Evolutionary conservation across 2,797 vertebrate genomes (phyloP).

Genomic region (Propithecus deckenii): DNA sequence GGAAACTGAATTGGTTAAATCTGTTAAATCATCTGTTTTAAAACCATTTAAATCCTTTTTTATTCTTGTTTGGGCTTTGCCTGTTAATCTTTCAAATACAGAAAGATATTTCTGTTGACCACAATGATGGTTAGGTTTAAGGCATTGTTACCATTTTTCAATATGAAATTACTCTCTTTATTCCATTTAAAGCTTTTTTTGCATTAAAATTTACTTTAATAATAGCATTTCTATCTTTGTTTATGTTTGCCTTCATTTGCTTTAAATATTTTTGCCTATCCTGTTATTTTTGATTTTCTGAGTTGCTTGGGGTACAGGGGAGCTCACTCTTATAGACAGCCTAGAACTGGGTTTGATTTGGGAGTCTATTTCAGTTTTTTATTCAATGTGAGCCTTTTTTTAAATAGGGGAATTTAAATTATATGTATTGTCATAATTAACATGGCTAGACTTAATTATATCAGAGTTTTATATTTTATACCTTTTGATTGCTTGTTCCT

Average conservation of each 20-base stretch:
- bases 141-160: background rate
- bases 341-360: background rate
- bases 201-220: background rate
- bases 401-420: background rate
- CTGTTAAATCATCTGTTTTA: background rate
- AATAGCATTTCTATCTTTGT: background rate
- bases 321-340: background rate
- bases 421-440: background rate
- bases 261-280: background rate
- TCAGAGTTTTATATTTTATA: background rate
- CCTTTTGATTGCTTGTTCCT: background rate
- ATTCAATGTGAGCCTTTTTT: background rate
- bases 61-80: background rate
- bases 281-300: background rate
- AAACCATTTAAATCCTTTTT: conserved; percentile 8
- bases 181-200: background rate
- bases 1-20: background rate
- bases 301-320: background rate
- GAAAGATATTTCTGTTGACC: background rate
- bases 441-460: background rate
- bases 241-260: background rate
- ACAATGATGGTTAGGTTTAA: background rate
- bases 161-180: background rate
- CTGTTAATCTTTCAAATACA: background rate
- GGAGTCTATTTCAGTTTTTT: background rate